Base-by-base conservation (phyloP, 2,113 vertebrate species). In the Octodon degus region DNA sequence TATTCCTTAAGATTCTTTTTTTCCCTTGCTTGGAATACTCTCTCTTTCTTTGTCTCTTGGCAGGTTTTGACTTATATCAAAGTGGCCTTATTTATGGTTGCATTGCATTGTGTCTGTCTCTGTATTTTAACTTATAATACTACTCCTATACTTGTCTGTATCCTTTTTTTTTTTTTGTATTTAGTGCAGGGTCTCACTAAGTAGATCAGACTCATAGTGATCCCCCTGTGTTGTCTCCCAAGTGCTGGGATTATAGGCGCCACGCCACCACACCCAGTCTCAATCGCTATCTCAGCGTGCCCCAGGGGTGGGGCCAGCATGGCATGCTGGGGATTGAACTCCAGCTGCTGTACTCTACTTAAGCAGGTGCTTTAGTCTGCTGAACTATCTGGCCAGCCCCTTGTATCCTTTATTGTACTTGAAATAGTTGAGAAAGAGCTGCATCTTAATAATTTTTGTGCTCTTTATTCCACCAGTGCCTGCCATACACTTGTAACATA, bases 391-490 rank as follows among this genome's bases (percentile, higher is more conserved):
- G 50, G 50, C 50, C 50, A 50, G 50, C 50, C 11, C 50, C 50
- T 50, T 81, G 20, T 95, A 30, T 92, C n/a, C 43, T 67, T 85
- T 86, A 53, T n/a, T 82, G 34, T 30, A 50, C 67, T 93, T 81
- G 67, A 92, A 77, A n/a, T 86, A 8, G 32, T 84, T 86, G 81
- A 79, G 37, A 86, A 89, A n/a, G 47, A n/a, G 34, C 2, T 11
- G 77, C 94, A 40, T 91, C 40, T 95, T 94, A 47, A 37, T 91
- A 74, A 93, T 43, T 94, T 95, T 80, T 76, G 9, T 60, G 37
- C 93, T 63, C 70, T 55, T 40, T 91, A 17, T 89, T 37, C 43
- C 24, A 40, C n/a, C 24, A 53, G 55, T 63, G 32, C 37, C 85
- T 97, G 79, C 79, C 37, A 74, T 77, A 55, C 80, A 86, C 85